These are phyloP conservation scores for Catostomus latipinnis DNA, from an alignment of 2,797 vertebrate species.

Conservation along the genomic window DNA sequence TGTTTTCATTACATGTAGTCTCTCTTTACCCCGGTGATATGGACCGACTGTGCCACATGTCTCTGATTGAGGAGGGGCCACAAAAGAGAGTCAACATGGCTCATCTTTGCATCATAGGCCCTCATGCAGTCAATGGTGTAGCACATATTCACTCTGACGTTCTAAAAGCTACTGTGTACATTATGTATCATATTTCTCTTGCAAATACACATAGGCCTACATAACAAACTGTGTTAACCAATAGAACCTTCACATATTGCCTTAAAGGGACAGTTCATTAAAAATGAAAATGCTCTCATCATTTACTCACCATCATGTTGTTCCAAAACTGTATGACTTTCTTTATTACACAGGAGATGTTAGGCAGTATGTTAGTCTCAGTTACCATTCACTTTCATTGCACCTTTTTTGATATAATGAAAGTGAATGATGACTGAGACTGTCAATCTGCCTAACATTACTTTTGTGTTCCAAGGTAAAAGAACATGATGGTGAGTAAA, in stretches of 20 bases:
- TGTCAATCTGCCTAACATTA: too few species aligned
- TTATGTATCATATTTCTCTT: neutral
- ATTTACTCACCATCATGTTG: too few species aligned
- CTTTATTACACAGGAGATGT: too few species aligned
- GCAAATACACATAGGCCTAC: neutral
- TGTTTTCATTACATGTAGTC: conserved; percentile 77
- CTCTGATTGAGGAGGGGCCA: conserved; percentile 88
- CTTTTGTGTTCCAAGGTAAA: too few species aligned
- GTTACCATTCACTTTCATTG: too few species aligned
- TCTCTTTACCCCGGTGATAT: conserved; percentile 82
- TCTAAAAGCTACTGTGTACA: conserved; percentile 88
- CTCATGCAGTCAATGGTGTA: conserved; percentile 93
- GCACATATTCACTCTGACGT: conserved; percentile 94
- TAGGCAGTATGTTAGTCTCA: too few species aligned
- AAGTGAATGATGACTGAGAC: too few species aligned
- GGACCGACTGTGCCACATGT: conserved; percentile 89
- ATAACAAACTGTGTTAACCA: neutral
- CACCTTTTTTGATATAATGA: too few species aligned
- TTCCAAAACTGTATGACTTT: too few species aligned
- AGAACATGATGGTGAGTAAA: too few species aligned
- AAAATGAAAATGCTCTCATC: too few species aligned
- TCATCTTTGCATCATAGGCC: conserved; percentile 89
- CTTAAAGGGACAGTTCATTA: neutral
- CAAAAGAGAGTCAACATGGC: conserved; percentile 95
- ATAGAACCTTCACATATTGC: neutral